These are phyloP conservation scores for Tragelaphus eurycerus DNA, from an alignment of 2,797 vertebrate genomes.

Conservation along the genomic window DNA sequence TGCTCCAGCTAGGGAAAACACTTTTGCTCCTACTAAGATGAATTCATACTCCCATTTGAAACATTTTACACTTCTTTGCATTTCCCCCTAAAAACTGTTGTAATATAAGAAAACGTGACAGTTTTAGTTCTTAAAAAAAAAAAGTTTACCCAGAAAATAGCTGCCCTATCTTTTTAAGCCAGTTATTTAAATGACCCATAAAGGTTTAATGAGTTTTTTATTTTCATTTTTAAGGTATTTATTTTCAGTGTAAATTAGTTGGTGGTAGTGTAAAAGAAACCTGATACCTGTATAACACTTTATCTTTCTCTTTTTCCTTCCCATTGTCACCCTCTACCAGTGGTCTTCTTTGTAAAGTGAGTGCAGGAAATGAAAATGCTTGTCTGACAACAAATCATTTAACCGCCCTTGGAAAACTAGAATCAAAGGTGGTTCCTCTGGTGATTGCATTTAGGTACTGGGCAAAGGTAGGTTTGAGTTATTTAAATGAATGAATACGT, in stretches of 20 bases:
- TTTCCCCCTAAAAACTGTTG: background rate
- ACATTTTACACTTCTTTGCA: background rate
- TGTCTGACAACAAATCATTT: slow-evolving; percentile 92
- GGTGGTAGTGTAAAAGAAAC: background rate
- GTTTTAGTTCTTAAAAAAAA: slow-evolving; percentile 9
- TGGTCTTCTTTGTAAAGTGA: slow-evolving; percentile 95
- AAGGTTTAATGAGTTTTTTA: background rate
- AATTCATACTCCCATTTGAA: background rate
- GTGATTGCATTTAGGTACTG: slow-evolving; percentile 91
- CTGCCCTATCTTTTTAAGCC: background rate
- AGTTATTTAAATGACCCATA: background rate
- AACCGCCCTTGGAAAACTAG: slow-evolving; percentile 84
- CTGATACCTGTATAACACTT: background rate
- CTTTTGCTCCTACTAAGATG: background rate
- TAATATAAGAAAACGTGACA: slow-evolving; percentile 6
- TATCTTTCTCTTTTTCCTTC: slow-evolving; percentile 58
- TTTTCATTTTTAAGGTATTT: slow-evolving; percentile 28
- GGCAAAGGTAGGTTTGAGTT: slow-evolving; percentile 88
- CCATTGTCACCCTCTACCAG: slow-evolving; percentile 78
- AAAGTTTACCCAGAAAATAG: background rate
- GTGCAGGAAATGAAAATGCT: slow-evolving; percentile 95
- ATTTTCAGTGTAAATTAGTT: background rate
- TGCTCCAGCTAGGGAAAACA: background rate
- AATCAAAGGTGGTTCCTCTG: slow-evolving; percentile 87
- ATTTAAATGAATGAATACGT: background rate